A percentile compares a stretch with the other conserved stretches of the same genome.
phyloP scores from a whole-genome alignment of 1,140 invertebrate species.

The Drosophila ohnishii region DNA sequence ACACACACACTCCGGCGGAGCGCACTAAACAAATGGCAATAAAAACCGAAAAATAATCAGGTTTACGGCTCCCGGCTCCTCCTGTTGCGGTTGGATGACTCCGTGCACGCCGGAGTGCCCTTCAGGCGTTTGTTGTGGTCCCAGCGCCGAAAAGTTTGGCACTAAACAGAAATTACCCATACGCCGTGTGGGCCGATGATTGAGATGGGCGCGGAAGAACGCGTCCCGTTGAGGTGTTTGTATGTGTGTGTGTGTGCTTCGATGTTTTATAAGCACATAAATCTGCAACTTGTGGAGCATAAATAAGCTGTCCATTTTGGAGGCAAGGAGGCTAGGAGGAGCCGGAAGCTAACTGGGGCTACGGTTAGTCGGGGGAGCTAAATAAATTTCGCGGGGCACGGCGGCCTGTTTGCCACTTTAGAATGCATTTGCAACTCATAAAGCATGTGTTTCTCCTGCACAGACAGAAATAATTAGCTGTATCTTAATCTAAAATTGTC shows the following conservation, averaged over 20 bases:
- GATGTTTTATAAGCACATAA: slow-evolving; percentile 69
- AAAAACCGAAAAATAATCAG: slow-evolving; percentile 76
- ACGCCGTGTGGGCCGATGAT: slow-evolving; percentile 68
- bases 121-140: slow-evolving; percentile 69
- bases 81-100: slow-evolving; percentile 34
- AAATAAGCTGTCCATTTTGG: slow-evolving; percentile 43
- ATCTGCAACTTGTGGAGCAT: slow-evolving; percentile 69
- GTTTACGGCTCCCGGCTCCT: slow-evolving; percentile 50
- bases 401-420: slow-evolving; percentile 49
- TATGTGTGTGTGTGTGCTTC: background rate
- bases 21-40: slow-evolving; percentile 74
- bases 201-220: slow-evolving; percentile 33
- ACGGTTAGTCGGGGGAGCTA: slow-evolving; percentile 12
- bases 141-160: slow-evolving; percentile 57
- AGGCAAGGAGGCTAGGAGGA: background rate
- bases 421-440: slow-evolving; percentile 69
- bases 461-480: background rate
- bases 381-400: slow-evolving; percentile 31
- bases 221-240: slow-evolving; percentile 12
- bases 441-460: slow-evolving; percentile 31
- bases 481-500: rapidly evolving
- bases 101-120: slow-evolving; percentile 54
- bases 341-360: slow-evolving; percentile 9
- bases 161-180: slow-evolving; percentile 78
- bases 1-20: slow-evolving; percentile 7